Conservation (phyloP, 2,797 vertebrate species). For the Bucorvus abyssinicus region DNA sequence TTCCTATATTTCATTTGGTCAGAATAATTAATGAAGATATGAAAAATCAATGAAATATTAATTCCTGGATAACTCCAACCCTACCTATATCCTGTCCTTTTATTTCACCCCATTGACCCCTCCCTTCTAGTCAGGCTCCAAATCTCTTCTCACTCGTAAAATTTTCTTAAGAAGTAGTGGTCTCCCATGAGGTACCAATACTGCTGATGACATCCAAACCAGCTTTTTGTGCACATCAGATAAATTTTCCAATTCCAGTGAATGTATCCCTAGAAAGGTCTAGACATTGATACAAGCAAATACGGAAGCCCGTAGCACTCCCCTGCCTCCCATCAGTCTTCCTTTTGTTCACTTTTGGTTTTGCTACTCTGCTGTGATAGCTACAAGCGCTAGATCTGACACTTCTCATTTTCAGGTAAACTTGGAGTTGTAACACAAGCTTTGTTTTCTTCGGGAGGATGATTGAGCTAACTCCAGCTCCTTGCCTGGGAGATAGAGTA, state of each 20-base stretch:
- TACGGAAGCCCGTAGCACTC: neutral
- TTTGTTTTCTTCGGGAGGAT: neutral
- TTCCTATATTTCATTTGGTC: neutral
- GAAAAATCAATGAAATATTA: neutral
- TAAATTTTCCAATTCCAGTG: accelerated
- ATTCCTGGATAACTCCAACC: neutral
- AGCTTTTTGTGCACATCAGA: accelerated
- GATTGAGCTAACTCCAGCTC: neutral
- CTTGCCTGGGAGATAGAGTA: neutral
- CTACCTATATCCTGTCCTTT: neutral
- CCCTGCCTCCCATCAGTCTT: neutral
- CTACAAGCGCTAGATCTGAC: neutral
- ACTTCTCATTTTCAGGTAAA: neutral
- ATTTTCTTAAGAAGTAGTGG: neutral
- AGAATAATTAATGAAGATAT: neutral
- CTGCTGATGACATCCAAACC: neutral
- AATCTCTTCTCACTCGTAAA: neutral
- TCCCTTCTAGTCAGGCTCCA: neutral
- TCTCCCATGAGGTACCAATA: neutral
- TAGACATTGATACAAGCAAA: neutral
- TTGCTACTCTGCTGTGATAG: neutral
- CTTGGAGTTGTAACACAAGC: neutral
- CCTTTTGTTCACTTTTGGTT: neutral
- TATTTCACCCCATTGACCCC: neutral
- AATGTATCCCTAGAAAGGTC: neutral